Evolutionary conservation across 1,140 invertebrate genomes (phyloP).

Genomic region (Gryon sp.): DNA sequence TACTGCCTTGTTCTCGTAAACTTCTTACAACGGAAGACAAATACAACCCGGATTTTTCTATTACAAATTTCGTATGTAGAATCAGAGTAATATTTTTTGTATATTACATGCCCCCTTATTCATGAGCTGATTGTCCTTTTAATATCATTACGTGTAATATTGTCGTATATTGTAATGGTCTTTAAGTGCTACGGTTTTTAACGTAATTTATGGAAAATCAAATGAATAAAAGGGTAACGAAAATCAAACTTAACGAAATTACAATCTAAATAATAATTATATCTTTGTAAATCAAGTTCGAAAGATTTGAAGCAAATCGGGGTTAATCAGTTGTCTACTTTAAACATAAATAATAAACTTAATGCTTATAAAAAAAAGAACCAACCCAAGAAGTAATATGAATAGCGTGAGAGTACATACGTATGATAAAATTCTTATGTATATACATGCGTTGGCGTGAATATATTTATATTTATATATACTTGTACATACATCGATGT

Average conservation of each 20-base stretch:
- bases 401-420: slow-evolving; percentile 41
- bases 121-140: slow-evolving; percentile 19
- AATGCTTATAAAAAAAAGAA: slow-evolving; percentile 54
- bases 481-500: slow-evolving; percentile 35
- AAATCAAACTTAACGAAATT: slow-evolving; percentile 44
- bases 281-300: no score
- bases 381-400: slow-evolving; percentile 61
- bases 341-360: slow-evolving; percentile 57
- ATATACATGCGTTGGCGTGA: slow-evolving; percentile 22
- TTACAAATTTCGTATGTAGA: slow-evolving; percentile 5
- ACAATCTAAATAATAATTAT: slow-evolving; percentile 1
- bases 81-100: slow-evolving; percentile 22
- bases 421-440: slow-evolving; percentile 44
- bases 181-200: no score
- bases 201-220: no score
- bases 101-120: slow-evolving; percentile 12
- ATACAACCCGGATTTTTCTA: slow-evolving; percentile 26
- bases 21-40: slow-evolving; percentile 42
- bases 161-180: no score
- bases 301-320: slow-evolving; percentile 28
- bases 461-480: slow-evolving; percentile 46
- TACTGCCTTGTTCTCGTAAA: slow-evolving; percentile 34
- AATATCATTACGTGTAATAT: slow-evolving; percentile 30
- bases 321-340: slow-evolving; percentile 44
- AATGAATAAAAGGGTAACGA: no score